phyloP scores from a whole-genome alignment of 2,797 vertebrate species.

The Chelon auratus region DNA sequence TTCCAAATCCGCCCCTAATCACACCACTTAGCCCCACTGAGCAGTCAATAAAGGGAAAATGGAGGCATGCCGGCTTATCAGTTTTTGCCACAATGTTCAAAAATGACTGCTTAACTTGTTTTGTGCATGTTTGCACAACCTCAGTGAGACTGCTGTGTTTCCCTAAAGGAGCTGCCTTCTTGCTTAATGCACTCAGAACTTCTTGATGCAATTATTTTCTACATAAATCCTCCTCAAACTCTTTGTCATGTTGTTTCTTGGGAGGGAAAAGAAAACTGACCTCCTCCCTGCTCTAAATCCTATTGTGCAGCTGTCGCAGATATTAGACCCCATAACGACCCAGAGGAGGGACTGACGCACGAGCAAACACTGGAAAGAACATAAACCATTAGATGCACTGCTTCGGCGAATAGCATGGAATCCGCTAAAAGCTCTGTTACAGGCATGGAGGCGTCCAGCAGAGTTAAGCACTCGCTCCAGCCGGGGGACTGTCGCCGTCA shows the following conservation, averaged over 20 bases:
- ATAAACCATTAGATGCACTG: constrained; percentile 62
- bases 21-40: constrained; percentile 51
- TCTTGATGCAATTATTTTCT: constrained; percentile 14
- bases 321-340: constrained; percentile 56
- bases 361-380: constrained; percentile 56
- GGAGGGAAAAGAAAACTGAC: constrained; percentile 39
- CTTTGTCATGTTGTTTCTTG: constrained; percentile 25
- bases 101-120: constrained; percentile 7
- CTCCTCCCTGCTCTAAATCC: constrained; percentile 56
- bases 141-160: background rate
- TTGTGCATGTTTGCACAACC: constrained; percentile 20
- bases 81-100: constrained; percentile 26
- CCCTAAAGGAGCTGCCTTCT: background rate
- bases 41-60: constrained; percentile 48
- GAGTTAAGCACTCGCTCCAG: constrained; percentile 17
- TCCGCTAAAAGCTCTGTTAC: constrained; percentile 23
- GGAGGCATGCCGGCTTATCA: constrained; percentile 29
- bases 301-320: constrained; percentile 53
- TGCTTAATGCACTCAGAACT: background rate
- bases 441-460: constrained; percentile 14
- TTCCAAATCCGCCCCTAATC: constrained; percentile 64
- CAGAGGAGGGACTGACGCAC: constrained; percentile 54
- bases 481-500: background rate
- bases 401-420: constrained; percentile 33
- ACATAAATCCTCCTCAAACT: constrained; percentile 9